Percentiles rank a stretch among this genome's conserved stretches.
Evolutionary conservation across 2,888 invertebrate species (phyloP).

Genomic region (Synanthedon vespiformis): DNA sequence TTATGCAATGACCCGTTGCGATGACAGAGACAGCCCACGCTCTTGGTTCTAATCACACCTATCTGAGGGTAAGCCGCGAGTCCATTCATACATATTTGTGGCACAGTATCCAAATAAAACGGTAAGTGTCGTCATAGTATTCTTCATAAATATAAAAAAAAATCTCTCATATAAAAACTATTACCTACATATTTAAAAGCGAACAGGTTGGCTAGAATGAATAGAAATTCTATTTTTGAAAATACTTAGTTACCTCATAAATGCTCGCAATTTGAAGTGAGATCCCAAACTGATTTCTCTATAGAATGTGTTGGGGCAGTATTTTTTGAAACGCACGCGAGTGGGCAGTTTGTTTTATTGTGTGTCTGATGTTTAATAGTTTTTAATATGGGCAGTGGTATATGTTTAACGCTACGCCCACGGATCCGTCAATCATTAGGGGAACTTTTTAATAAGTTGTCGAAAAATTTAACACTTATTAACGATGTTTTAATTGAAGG

Average conservation of each 20-base stretch:
- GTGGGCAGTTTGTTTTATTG: conserved; percentile 55
- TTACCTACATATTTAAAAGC: too few species aligned
- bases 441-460: background rate
- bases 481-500: too few species aligned
- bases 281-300: conserved; percentile 1
- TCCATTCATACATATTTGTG: conserved; percentile 58
- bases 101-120: background rate
- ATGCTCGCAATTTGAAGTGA: background rate
- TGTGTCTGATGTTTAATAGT: conserved; percentile 35
- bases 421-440: background rate
- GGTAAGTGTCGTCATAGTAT: background rate
- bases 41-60: conserved; percentile 59
- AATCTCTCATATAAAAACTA: too few species aligned
- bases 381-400: background rate
- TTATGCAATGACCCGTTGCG: conserved; percentile 55
- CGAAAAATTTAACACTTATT: background rate
- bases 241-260: too few species aligned
- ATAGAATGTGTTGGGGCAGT: background rate
- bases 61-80: conserved; percentile 33
- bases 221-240: too few species aligned
- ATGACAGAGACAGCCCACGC: conserved; percentile 65
- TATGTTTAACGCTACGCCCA: background rate
- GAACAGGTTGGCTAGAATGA: too few species aligned
- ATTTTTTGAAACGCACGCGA: conserved; percentile 16
- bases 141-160: too few species aligned